Conservation (phyloP, 2,888 invertebrate genomes). For the Caradrina clavipalpis region DNA sequence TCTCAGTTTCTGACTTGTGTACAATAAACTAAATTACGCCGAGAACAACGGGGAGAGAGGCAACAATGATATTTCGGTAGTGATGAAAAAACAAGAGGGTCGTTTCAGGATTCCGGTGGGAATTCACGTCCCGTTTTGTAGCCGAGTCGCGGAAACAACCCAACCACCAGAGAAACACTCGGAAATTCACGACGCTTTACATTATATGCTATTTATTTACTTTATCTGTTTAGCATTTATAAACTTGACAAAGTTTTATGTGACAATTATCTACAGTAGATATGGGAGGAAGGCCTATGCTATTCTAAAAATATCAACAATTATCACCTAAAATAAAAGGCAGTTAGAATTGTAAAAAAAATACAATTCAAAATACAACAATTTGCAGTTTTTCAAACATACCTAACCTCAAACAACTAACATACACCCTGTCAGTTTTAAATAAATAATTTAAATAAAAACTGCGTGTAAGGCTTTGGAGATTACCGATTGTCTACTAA, state of each 20-base stretch:
- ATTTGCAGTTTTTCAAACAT: background rate
- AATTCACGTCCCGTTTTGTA: slow-evolving; percentile 81
- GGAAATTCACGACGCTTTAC: slow-evolving; percentile 75
- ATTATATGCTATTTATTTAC: slow-evolving; percentile 77
- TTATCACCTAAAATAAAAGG: too few relatives aligned
- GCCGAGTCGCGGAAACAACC: slow-evolving; percentile 64
- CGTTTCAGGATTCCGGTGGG: slow-evolving; percentile 84
- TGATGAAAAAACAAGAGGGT: slow-evolving; percentile 86
- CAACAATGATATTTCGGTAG: slow-evolving; percentile 86
- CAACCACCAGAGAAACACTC: slow-evolving; percentile 79
- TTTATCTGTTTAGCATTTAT: slow-evolving; percentile 68
- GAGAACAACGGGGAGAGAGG: slow-evolving; percentile 79
- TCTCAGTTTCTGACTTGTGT: slow-evolving; percentile 79
- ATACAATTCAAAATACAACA: too few relatives aligned
- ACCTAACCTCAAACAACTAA: background rate
- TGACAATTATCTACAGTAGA: background rate
- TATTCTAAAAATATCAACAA: background rate
- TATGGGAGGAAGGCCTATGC: background rate
- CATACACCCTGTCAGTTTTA: background rate
- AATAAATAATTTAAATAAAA: background rate
- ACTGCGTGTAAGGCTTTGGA: background rate
- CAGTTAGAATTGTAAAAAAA: too few relatives aligned
- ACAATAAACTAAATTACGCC: slow-evolving; percentile 86
- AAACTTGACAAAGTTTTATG: background rate
- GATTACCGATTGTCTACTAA: background rate